These are phyloP conservation scores for Unio delphinus DNA, from an alignment of 2,888 invertebrate genomes.

Conservation along the genomic window DNA sequence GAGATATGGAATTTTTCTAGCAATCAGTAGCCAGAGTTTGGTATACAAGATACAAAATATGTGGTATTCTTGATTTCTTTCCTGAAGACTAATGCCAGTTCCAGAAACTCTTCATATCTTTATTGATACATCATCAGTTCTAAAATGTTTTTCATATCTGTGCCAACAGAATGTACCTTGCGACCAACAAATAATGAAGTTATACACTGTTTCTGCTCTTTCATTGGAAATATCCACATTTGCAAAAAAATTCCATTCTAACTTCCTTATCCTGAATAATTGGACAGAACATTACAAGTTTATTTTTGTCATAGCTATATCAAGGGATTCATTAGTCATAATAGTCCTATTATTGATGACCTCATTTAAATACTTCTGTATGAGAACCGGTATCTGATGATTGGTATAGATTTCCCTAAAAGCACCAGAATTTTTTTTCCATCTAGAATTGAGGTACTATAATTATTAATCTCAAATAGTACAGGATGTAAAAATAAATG, in stretches of 20 bases:
- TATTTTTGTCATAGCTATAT: slow-evolving; percentile 14
- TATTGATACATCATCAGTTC: slow-evolving; percentile 19
- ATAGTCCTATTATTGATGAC: slow-evolving; percentile 12
- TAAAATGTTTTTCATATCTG: slow-evolving; percentile 6
- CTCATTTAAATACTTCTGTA: slow-evolving; percentile 10
- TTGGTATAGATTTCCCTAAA: slow-evolving; percentile 7
- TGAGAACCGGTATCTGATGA: slow-evolving; percentile 9
- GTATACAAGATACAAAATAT: no score
- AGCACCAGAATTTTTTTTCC: no score
- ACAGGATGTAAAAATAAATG: no score
- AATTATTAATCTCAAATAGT: no score
- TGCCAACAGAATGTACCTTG: slow-evolving; percentile 6
- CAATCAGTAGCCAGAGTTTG: no score
- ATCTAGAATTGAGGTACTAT: no score
- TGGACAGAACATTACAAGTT: slow-evolving; percentile 14
- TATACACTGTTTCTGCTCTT: slow-evolving; percentile 19
- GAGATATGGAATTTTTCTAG: no score
- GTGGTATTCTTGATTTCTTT: no score
- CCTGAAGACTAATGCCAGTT: slow-evolving; percentile 9
- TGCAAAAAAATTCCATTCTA: slow-evolving; percentile 12
- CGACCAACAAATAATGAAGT: slow-evolving; percentile 11
- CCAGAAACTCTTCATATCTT: slow-evolving; percentile 14
- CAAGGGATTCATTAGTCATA: slow-evolving; percentile 19
- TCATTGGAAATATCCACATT: slow-evolving; percentile 17
- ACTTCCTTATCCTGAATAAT: slow-evolving; percentile 8